Evolutionary conservation across 2,888 invertebrate genomes (phyloP).

Genomic region (Nomada goodeniana): DNA sequence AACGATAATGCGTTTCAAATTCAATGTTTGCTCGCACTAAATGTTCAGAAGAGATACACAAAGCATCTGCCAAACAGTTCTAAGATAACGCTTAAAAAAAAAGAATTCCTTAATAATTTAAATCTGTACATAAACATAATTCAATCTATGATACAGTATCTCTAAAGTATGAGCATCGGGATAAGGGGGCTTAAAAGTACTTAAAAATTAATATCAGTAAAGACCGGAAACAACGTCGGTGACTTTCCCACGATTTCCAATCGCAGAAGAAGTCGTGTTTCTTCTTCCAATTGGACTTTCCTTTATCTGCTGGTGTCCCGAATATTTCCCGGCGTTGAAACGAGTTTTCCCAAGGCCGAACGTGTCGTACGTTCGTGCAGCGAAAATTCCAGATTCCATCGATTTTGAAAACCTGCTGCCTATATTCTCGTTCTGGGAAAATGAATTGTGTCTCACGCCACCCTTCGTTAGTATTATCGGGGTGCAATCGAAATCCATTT

Average conservation of each 20-base stretch:
- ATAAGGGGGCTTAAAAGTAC: background rate
- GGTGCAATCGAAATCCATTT: slow-evolving; percentile 50
- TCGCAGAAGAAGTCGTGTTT: slow-evolving; percentile 72
- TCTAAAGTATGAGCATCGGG: background rate
- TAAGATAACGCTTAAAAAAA: background rate
- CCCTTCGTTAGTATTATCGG: slow-evolving; percentile 58
- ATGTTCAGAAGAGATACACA: background rate
- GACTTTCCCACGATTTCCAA: slow-evolving; percentile 80
- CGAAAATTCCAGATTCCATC: slow-evolving; percentile 77
- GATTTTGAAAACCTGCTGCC: slow-evolving; percentile 69
- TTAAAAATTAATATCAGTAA: slow-evolving; percentile 70
- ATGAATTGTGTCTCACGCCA: slow-evolving; percentile 64
- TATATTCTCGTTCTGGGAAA: slow-evolving; percentile 66
- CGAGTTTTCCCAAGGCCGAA: slow-evolving; percentile 81
- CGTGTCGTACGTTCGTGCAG: slow-evolving; percentile 79
- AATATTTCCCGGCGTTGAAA: slow-evolving; percentile 82
- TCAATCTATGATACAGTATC: slow-evolving; percentile 18
- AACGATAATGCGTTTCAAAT: slow-evolving; percentile 2
- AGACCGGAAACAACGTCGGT: slow-evolving; percentile 82
- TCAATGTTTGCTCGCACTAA: background rate
- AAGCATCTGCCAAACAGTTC: slow-evolving; percentile 6
- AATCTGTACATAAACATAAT: slow-evolving; percentile 27
- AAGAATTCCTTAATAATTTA: slow-evolving; percentile 2
- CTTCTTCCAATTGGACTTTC: slow-evolving; percentile 69
- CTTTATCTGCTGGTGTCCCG: slow-evolving; percentile 74